phyloP scores from a whole-genome alignment of 2,888 invertebrate genomes.

The Electrophaes corylata region DNA sequence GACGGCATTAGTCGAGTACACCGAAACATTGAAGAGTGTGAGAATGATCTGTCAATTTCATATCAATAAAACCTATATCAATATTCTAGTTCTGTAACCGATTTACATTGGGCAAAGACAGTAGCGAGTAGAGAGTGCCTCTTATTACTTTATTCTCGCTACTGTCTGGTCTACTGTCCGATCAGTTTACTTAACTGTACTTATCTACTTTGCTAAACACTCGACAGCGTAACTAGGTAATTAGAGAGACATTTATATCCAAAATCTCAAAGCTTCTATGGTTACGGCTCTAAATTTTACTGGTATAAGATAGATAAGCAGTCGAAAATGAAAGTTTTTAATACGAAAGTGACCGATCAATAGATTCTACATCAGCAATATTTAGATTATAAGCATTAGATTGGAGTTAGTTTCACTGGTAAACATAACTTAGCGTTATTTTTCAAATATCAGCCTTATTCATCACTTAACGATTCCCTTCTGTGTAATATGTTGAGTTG shows the following conservation, averaged over 20 bases:
- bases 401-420: slow-evolving; percentile 52
- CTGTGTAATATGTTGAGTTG: slow-evolving; percentile 60
- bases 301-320: background rate
- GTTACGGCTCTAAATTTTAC: too few species aligned
- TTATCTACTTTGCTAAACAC: too few species aligned
- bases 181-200: too few species aligned
- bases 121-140: too few species aligned
- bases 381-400: slow-evolving; percentile 57
- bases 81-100: too few species aligned
- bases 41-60: slow-evolving; percentile 50
- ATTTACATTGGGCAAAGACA: too few species aligned
- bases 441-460: slow-evolving; percentile 64
- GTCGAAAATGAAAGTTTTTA: background rate
- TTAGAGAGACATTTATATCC: background rate
- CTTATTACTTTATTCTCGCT: too few species aligned
- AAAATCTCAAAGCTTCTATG: background rate
- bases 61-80: too few species aligned
- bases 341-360: slow-evolving; percentile 50
- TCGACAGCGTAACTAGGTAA: too few species aligned
- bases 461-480: slow-evolving; percentile 50
- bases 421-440: slow-evolving; percentile 75
- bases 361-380: slow-evolving; percentile 55
- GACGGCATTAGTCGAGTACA: slow-evolving; percentile 73
- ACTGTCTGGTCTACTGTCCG: too few species aligned
- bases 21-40: slow-evolving; percentile 50